These are phyloP conservation scores for Habrosyne pyritoides DNA, from an alignment of 2,888 invertebrate genomes.

Conservation along the genomic window DNA sequence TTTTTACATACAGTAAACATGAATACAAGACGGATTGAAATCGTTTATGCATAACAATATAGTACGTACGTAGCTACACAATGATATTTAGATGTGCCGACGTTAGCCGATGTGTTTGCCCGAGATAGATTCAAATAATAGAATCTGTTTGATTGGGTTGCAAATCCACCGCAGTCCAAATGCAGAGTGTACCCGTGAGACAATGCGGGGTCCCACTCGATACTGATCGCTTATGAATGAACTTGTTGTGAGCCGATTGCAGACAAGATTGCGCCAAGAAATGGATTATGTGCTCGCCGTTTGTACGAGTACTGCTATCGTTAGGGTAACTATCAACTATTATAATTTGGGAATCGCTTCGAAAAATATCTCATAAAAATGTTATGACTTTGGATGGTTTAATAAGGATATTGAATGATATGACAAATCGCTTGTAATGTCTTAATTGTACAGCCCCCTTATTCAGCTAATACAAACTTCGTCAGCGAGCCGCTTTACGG, in stretches of 20 bases:
- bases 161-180: conserved; percentile 18
- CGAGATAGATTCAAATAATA: not conserved
- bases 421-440: too few species aligned
- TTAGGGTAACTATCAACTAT: not conserved
- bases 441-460: too few species aligned
- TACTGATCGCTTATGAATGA: conserved; percentile 58
- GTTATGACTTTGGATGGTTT: too few species aligned
- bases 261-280: conserved; percentile 46
- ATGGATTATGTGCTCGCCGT: conserved; percentile 48
- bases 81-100: not conserved
- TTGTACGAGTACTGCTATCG: conserved; percentile 8
- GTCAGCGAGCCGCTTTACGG: too few species aligned
- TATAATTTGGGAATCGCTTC: not conserved
- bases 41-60: too few species aligned
- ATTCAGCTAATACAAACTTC: too few species aligned
- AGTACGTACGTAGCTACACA: too few species aligned
- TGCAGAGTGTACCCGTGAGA: conserved; percentile 46
- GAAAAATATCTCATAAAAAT: too few species aligned
- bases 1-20: too few species aligned
- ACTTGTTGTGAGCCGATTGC: conserved; percentile 52
- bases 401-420: too few species aligned
- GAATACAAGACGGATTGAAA: too few species aligned
- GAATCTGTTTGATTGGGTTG: conserved; percentile 8
- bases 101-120: not conserved
- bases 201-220: conserved; percentile 57